Percentiles rank a stretch among this genome's conserved stretches.
phyloP scores from a whole-genome alignment of 2,888 invertebrate genomes.

The Macrophya alboannulata region DNA sequence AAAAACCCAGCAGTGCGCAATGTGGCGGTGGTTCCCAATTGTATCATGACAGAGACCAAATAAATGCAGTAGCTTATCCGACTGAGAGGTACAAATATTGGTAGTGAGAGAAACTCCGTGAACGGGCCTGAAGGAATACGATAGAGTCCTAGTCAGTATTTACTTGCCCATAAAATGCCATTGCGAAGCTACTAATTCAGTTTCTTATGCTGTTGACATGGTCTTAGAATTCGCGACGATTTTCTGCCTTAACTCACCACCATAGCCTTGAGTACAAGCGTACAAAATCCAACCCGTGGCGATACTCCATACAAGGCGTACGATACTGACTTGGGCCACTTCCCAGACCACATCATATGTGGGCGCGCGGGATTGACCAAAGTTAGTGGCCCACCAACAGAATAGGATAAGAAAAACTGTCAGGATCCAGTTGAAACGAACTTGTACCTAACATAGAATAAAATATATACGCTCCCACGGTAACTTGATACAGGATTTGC shows the following conservation, averaged over 20 bases:
- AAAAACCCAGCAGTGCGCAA: conserved; percentile 69
- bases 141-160: no score
- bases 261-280: conserved; percentile 80
- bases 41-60: conserved; percentile 73
- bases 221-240: background rate
- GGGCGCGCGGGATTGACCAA: conserved; percentile 64
- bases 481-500: background rate
- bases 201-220: background rate
- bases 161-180: no score
- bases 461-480: background rate
- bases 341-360: conserved; percentile 74
- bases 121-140: conserved; percentile 79
- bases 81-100: conserved; percentile 79
- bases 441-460: conserved; percentile 55
- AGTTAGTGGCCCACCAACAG: background rate
- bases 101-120: conserved; percentile 81
- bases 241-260: conserved; percentile 74
- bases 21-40: conserved; percentile 76
- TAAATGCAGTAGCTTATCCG: conserved; percentile 76
- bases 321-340: conserved; percentile 78
- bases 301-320: conserved; percentile 80
- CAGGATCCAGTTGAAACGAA: conserved; percentile 5
- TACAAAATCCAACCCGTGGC: conserved; percentile 81
- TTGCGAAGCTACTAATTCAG: no score
- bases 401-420: background rate